phyloP scores from a whole-genome alignment of 2,888 invertebrate species.

The Palloptera scutellata region DNA sequence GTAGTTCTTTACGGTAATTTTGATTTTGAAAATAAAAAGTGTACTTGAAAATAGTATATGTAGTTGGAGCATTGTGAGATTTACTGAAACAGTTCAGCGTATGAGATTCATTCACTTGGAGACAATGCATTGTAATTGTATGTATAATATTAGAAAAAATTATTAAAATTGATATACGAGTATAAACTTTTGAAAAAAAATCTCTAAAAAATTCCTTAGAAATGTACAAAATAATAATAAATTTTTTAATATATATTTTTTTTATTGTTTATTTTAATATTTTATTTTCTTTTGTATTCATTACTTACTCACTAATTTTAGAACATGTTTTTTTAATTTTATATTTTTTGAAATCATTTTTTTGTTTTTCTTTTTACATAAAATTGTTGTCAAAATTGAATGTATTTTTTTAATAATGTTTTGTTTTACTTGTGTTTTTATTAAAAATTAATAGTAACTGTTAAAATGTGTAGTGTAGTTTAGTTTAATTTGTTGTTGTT shows the following conservation, averaged over 20 bases:
- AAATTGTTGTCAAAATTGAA: constrained; percentile 36
- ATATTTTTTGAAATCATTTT: constrained; percentile 27
- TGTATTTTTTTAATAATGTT: constrained; percentile 26
- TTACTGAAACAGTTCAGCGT: no score
- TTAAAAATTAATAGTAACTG: constrained; percentile 49
- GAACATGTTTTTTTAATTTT: constrained; percentile 49
- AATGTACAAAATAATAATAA: constrained; percentile 29
- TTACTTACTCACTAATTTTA: constrained; percentile 46
- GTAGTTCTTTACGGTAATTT: constrained; percentile 29
- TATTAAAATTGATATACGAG: no score
- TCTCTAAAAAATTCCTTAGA: background rate
- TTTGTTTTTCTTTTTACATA: constrained; percentile 44
- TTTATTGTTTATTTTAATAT: constrained; percentile 19
- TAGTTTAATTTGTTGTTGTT: constrained; percentile 17
- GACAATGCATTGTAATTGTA: no score
- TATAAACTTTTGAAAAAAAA: background rate
- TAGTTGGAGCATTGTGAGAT: constrained; percentile 3
- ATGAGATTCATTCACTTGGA: no score
- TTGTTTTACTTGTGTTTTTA: constrained; percentile 39
- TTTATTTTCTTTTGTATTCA: constrained; percentile 36
- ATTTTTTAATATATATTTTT: constrained; percentile 35
- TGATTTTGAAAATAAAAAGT: constrained; percentile 24
- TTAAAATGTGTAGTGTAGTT: constrained; percentile 49
- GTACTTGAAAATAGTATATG: constrained; percentile 3
- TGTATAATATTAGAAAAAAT: background rate